phyloP scores from a whole-genome alignment of 2,888 invertebrate species.

The Parnassius apollo region DNA sequence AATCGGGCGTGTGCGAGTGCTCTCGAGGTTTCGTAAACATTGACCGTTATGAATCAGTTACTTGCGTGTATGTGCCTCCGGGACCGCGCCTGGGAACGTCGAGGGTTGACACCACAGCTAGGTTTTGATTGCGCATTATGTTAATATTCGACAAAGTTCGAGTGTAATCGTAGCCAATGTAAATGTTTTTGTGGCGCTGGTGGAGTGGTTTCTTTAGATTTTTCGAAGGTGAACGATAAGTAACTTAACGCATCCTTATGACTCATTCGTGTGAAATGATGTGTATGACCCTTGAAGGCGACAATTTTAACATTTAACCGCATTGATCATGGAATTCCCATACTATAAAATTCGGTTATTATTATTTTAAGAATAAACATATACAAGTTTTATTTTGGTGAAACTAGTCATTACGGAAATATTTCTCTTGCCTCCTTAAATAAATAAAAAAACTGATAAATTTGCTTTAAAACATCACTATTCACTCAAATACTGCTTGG shows the following conservation, averaged over 20 bases:
- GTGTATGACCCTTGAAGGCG: not conserved
- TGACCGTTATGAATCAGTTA: constrained; percentile 43
- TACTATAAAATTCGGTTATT: no score
- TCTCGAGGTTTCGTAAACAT: constrained; percentile 56
- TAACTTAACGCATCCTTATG: not conserved
- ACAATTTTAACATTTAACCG: no score
- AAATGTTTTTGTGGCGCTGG: not conserved
- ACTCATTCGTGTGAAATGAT: not conserved
- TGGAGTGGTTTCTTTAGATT: not conserved
- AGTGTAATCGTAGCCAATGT: not conserved
- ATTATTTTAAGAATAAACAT: no score
- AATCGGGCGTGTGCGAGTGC: constrained; percentile 63
- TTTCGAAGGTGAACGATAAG: not conserved
- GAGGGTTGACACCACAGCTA: constrained; percentile 47
- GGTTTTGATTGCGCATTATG: constrained; percentile 7
- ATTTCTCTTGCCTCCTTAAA: no score
- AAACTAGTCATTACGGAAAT: no score
- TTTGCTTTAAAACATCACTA: no score
- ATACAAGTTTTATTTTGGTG: no score
- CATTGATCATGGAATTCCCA: no score
- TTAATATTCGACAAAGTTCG: constrained; percentile 6
- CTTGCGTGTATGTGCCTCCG: constrained; percentile 45
- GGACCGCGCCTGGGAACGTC: constrained; percentile 47
- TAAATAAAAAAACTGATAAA: no score
- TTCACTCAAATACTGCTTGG: no score